These are phyloP conservation scores for Gastrophysa polygoni DNA, from an alignment of 2,888 invertebrate species.

Conservation along the genomic window DNA sequence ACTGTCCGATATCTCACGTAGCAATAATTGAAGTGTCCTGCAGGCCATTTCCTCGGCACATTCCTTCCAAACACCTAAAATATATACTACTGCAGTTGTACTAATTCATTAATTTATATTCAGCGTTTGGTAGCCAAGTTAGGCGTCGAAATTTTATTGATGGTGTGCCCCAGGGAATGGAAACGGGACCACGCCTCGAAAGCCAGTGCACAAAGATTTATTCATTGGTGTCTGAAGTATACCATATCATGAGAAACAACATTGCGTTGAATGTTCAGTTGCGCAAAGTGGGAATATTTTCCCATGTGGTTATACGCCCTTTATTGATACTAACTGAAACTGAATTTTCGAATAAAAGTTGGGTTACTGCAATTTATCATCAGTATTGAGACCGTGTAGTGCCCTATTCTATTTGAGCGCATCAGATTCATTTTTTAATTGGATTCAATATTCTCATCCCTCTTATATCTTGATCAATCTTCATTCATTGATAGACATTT, in stretches of 20 bases:
- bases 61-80: constrained; percentile 24
- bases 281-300: no score
- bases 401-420: no score
- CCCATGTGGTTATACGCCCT: no score
- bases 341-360: no score
- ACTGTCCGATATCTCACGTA: constrained; percentile 5
- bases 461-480: no score
- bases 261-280: no score
- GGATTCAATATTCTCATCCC: no score
- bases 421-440: no score
- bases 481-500: no score
- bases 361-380: no score
- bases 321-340: no score
- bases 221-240: constrained; percentile 17
- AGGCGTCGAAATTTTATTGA: constrained; percentile 57
- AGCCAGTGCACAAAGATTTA: constrained; percentile 39
- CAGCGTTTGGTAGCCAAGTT: constrained; percentile 55
- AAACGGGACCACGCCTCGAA: constrained; percentile 50
- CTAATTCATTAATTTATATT: constrained; percentile 57
- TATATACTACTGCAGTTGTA: constrained; percentile 39
- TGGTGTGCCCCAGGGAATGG: constrained; percentile 50
- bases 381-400: no score
- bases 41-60: constrained; percentile 16
- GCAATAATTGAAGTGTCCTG: constrained; percentile 7
- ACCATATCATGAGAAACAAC: not conserved